Percentiles rank a stretch among this genome's conserved stretches.
Conservation (phyloP, 92 coral and sea anemone genomes). For the Phenganax subtilis region DNA sequence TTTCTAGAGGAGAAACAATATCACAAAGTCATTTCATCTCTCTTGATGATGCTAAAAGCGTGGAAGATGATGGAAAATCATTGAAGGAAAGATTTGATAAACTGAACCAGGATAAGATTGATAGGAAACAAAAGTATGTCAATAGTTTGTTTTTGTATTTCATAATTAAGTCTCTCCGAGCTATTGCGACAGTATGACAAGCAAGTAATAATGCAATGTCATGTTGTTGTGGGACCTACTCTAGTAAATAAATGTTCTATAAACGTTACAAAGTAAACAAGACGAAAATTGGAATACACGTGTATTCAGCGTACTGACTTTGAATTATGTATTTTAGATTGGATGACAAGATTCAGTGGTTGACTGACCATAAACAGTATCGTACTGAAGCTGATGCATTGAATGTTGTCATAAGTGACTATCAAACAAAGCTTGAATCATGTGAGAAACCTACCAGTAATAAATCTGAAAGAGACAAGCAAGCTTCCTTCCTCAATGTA, state of each 20-base stretch:
- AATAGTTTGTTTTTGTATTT: too few species aligned
- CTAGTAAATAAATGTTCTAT: too few species aligned
- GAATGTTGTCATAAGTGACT: conserved; percentile 15
- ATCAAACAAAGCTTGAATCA: conserved; percentile 27
- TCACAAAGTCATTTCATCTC: conserved; percentile 26
- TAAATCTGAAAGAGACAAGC: conserved; percentile 38
- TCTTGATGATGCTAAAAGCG: conserved; percentile 10
- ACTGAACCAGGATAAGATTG: conserved; percentile 13
- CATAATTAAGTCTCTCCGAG: too few species aligned
- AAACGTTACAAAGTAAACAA: too few species aligned
- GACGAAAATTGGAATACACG: too few species aligned
- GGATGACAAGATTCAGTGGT: conserved; percentile 32
- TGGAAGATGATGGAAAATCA: conserved; percentile 24
- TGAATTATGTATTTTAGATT: background rate
- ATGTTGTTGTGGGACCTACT: too few species aligned
- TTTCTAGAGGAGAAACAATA: conserved; percentile 18
- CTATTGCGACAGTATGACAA: too few species aligned
- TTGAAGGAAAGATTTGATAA: conserved; percentile 40
- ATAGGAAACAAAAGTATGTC: conserved; percentile 35
- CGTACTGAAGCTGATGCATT: conserved; percentile 23
- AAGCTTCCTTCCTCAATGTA: conserved; percentile 38
- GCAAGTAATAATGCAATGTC: too few species aligned
- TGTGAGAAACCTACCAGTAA: conserved; percentile 40
- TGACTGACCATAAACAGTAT: conserved; percentile 26
- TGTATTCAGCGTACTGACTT: background rate